Evolutionary conservation across 2,797 vertebrate species (phyloP), one percentile per base, ranked within the genome.

Genomic region (Oreortyx pictus): DNA sequence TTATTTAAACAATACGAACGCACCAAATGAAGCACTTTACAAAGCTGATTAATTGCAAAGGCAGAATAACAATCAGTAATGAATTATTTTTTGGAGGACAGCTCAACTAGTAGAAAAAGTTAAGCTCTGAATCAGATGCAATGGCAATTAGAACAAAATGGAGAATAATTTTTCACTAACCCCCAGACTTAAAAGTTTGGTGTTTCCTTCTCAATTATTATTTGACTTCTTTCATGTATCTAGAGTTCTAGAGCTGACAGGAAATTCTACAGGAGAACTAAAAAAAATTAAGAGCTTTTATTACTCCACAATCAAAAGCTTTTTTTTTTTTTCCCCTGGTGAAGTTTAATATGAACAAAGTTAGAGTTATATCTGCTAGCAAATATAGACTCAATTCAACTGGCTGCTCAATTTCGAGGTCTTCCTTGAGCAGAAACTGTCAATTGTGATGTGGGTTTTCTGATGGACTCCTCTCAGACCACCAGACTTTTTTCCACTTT

Each of bases 21-120:
- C 82, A 95, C 92, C 94, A 98, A 98, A 97, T 35, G 95, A 97
- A 97, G 95, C 93, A 94, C 97, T 98, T 98, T 97, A 95, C 82
- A 95, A 96, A 97, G 88, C 96, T 98, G 98, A 98, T 98, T 98
- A 97, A 98, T 98, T 97, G 96, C 95, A 88, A 96, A 98, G 92
- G 93, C 97, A 97, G 95, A 97, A 97, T 85, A 94, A 97, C 96
- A 97, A 97, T 88, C 60, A 93, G 97, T 95, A 98, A 97, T 98
- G 95, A 98, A 98, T 98, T 98, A 98, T 98, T 98, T 29, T 27
- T 97, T 97, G 6, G 6, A 3, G 95, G 68, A 77, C 6, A 70
- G 29, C 35, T 78, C 54, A 96, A 97, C 76, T 97, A 77, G 70
- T 95, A 96, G 84, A 97, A 97, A 97, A 98, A 98, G 97, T 98